Evolutionary conservation across 1,140 invertebrate genomes (phyloP).

Genomic region (Ooceraea biroi): DNA sequence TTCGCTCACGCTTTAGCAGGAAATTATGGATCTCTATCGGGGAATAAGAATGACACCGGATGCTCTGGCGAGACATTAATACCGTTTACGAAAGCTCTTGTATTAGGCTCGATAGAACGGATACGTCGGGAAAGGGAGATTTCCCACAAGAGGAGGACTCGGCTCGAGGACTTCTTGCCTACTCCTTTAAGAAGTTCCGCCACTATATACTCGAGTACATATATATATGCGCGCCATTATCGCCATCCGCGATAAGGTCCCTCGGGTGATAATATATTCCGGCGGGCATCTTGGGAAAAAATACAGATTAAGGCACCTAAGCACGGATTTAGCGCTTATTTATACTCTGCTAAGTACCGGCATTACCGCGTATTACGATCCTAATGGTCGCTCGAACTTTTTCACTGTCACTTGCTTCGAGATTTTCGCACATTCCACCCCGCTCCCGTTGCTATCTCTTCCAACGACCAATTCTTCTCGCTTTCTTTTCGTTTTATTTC

Average conservation of each 20-base stretch:
- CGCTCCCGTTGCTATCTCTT: background rate
- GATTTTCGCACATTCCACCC: conserved; percentile 25
- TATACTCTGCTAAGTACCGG: conserved; percentile 85
- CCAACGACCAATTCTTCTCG: background rate
- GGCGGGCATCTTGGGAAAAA: conserved; percentile 78
- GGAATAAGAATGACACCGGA: conserved; percentile 36
- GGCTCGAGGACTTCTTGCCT: conserved; percentile 4
- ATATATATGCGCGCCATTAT: conserved; percentile 79
- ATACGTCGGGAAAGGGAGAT: conserved; percentile 22
- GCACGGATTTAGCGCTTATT: conserved; percentile 87
- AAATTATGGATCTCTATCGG: conserved; percentile 35
- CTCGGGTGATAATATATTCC: conserved; percentile 84
- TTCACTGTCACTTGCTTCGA: conserved; percentile 66
- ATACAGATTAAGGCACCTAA: conserved; percentile 86
- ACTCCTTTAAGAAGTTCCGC: conserved; percentile 67
- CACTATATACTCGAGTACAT: conserved; percentile 53
- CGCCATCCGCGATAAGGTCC: conserved; percentile 82
- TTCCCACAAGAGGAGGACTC: conserved; percentile 23
- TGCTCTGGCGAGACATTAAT: conserved; percentile 43
- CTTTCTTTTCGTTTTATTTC: background rate
- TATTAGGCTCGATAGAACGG: conserved; percentile 52
- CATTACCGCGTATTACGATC: conserved; percentile 85
- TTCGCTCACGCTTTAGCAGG: background rate
- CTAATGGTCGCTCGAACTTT: conserved; percentile 82
- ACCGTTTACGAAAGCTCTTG: conserved; percentile 55